phyloP scores from a whole-genome alignment of 2,113 vertebrate genomes.

The Maccullochella peelii region DNA sequence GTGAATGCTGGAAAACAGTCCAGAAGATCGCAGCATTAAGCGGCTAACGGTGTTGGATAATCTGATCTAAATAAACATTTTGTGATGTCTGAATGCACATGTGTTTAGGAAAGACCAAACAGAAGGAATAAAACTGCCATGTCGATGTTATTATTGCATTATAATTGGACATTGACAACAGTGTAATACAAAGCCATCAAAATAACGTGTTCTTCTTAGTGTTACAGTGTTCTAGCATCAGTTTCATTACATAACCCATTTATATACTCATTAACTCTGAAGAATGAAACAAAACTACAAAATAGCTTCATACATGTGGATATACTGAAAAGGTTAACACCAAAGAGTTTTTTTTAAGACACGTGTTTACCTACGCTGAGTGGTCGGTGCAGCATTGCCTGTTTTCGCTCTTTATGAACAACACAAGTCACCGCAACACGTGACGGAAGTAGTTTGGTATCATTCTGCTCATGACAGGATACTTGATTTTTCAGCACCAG shows the following conservation, averaged over 20 bases:
- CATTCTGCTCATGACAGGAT: constrained; percentile 29
- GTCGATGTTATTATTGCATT: constrained; percentile 72
- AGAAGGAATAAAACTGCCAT: constrained; percentile 12
- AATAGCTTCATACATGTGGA: constrained; percentile 66
- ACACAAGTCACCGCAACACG: constrained; percentile 15
- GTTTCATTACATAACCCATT: constrained; percentile 64
- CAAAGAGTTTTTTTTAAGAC: constrained; percentile 35
- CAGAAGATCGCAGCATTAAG: not conserved
- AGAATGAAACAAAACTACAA: constrained; percentile 67
- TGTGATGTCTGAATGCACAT: not conserved
- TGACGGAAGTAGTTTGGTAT: constrained; percentile 55
- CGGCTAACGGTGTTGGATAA: not conserved
- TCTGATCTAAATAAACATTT: not conserved
- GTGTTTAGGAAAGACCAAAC: constrained; percentile 23
- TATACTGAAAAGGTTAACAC: constrained; percentile 60
- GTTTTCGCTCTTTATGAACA: constrained; percentile 26
- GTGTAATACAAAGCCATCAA: constrained; percentile 80
- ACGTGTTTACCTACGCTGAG: constrained; percentile 27
- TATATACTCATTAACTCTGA: constrained; percentile 62
- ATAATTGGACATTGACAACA: constrained; percentile 77
- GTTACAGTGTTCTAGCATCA: constrained; percentile 76
- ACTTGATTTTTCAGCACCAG: constrained; percentile 37
- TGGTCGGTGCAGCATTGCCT: constrained; percentile 31
- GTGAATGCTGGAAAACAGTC: constrained; percentile 20
- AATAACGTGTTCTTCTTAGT: constrained; percentile 67